Evolutionary conservation across 2,888 invertebrate species (phyloP).

Genomic region (Morinoia aosen): DNA sequence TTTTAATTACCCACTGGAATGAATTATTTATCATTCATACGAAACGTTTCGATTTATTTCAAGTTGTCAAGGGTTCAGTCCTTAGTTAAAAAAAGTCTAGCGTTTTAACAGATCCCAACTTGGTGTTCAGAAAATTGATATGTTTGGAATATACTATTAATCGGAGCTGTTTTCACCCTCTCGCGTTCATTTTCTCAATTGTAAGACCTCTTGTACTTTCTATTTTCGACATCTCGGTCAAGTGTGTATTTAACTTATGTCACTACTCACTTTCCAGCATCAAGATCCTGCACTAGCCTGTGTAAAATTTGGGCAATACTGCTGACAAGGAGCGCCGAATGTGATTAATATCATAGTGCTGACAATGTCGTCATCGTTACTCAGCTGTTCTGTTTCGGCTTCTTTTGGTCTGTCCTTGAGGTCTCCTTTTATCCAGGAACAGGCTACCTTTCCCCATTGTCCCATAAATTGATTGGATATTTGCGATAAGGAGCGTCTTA

Average conservation of each 20-base stretch:
- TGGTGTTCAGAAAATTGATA: neutral
- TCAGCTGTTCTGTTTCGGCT: neutral
- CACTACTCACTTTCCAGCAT: neutral
- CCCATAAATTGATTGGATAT: slow-evolving; percentile 22
- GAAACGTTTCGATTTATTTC: too few relatives aligned
- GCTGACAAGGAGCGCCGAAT: neutral
- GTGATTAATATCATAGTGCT: neutral
- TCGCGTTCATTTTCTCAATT: neutral
- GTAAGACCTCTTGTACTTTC: neutral
- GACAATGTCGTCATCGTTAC: neutral
- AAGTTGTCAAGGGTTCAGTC: too few relatives aligned
- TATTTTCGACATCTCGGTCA: neutral
- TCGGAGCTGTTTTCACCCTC: neutral
- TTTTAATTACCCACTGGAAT: neutral
- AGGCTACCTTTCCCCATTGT: neutral
- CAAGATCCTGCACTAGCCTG: neutral
- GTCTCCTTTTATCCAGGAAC: neutral
- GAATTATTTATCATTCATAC: neutral
- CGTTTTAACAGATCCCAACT: neutral
- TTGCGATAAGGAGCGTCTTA: slow-evolving; percentile 16
- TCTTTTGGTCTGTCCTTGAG: slow-evolving; percentile 18
- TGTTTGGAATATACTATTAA: neutral
- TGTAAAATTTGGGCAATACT: neutral
- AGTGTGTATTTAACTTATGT: neutral
- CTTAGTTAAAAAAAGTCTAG: too few relatives aligned